Evolutionary conservation across 2,888 invertebrate genomes (phyloP).

Genomic region (Automeris io): DNA sequence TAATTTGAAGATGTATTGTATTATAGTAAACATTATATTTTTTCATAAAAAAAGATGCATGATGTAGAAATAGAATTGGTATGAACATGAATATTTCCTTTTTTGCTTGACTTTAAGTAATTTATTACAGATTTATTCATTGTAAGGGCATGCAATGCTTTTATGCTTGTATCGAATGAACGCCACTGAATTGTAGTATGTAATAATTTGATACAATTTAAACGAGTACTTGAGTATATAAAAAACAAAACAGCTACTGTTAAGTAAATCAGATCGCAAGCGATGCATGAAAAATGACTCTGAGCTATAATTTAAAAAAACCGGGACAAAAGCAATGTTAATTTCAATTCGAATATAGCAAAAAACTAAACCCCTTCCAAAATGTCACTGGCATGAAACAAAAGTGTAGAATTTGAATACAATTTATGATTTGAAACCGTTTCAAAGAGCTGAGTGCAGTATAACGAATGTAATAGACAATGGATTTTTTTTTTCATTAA

Average conservation of each 20-base stretch:
- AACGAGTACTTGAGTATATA: slow-evolving; percentile 20
- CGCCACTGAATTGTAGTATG: too few species aligned
- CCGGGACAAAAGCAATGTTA: slow-evolving; percentile 55
- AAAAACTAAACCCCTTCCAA: slow-evolving; percentile 40
- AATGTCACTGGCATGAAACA: slow-evolving; percentile 64
- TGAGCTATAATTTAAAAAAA: slow-evolving; percentile 65
- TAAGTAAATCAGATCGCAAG: slow-evolving; percentile 72
- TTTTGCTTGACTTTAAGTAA: too few species aligned
- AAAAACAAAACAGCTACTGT: slow-evolving; percentile 39
- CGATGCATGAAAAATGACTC: slow-evolving; percentile 77
- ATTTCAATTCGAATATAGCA: slow-evolving; percentile 61
- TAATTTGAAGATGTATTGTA: too few species aligned
- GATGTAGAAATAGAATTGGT: too few species aligned
- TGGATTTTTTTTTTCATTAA: slow-evolving; percentile 30
- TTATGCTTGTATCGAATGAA: too few species aligned
- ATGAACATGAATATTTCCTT: too few species aligned
- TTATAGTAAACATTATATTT: too few species aligned
- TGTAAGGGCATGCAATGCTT: too few species aligned
- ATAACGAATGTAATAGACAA: slow-evolving; percentile 49
- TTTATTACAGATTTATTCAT: too few species aligned
- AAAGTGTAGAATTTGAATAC: slow-evolving; percentile 63
- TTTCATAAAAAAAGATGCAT: too few species aligned
- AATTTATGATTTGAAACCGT: slow-evolving; percentile 49
- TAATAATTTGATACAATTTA: too few species aligned
- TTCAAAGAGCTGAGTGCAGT: slow-evolving; percentile 44